Conservation (phyloP, 2,113 vertebrate species). For the Anguilla rostrata region DNA sequence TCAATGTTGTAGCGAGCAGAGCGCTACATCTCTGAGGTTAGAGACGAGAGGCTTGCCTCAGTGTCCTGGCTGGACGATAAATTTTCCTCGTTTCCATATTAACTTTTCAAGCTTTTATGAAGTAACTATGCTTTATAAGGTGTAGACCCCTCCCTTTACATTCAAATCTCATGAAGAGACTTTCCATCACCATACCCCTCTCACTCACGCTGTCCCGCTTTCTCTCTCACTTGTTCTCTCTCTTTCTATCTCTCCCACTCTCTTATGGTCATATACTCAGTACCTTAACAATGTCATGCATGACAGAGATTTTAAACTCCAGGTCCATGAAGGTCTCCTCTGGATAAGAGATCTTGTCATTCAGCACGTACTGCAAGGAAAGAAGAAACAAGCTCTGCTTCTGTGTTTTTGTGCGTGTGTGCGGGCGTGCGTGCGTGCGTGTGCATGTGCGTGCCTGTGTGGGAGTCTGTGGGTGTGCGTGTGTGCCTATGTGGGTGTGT, state of each 20-base stretch:
- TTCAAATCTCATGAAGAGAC: background rate
- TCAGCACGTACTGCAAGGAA: slow-evolving; percentile 82
- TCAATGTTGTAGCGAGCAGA: background rate
- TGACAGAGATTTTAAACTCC: slow-evolving; percentile 97
- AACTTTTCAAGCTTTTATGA: background rate
- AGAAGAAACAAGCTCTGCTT: background rate
- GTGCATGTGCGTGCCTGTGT: too few species aligned
- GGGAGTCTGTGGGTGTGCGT: too few species aligned
- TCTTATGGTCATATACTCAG: slow-evolving; percentile 7
- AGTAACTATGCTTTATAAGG: background rate
- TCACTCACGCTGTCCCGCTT: background rate
- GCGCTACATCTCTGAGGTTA: background rate
- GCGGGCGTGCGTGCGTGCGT: background rate
- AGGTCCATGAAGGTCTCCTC: slow-evolving; percentile 97
- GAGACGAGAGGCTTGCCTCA: background rate
- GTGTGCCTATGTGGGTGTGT: too few species aligned
- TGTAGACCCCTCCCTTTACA: background rate
- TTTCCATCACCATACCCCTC: background rate
- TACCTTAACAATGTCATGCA: slow-evolving; percentile 98
- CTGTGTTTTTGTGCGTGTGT: background rate
- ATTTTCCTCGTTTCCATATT: background rate
- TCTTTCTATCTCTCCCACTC: background rate
- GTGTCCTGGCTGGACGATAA: background rate
- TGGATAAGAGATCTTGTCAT: slow-evolving; percentile 92
- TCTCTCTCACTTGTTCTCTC: too few species aligned